Base-by-base conservation (phyloP, 2,113 vertebrate species). In the Phaethornis superciliosus region DNA sequence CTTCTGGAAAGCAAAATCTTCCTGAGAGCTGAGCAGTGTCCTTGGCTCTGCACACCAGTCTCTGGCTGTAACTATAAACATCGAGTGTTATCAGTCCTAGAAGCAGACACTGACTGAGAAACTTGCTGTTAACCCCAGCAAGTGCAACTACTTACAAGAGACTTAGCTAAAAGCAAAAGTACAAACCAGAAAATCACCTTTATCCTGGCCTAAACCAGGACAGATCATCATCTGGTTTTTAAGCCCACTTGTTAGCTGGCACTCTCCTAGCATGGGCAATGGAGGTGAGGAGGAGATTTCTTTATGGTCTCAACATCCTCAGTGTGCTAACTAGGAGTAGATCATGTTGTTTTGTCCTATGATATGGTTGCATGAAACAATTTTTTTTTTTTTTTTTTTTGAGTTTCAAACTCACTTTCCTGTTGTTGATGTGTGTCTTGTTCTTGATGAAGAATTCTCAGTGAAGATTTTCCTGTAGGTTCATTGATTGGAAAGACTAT, bases 191-290 rank as follows among this genome's bases (percentile, higher is more conserved):
- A n/a, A n/a, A n/a, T n/a, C n/a, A n/a, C n/a, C n/a, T n/a, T n/a
- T n/a, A n/a, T n/a, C n/a, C n/a, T n/a, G n/a, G n/a, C n/a, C n/a
- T n/a, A n/a, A n/a, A n/a, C n/a, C n/a, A n/a, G n/a, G n/a, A n/a
- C n/a, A n/a, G n/a, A n/a, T 8, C 1, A 0, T 47, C 2, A 2
- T 1, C n/a, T 0, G 1, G 2, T 28, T 58, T 84, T 55, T 44
- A 60, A 58, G 44, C 6, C 20, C 0, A 0, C 4, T 46, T 3
- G 0, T 37, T 69, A 54, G 19, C 10, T 1, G 6, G 7, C n/a
- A 12, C 11, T 81, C 10, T 17, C 17, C 19, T 69, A 32, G 64
- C 27, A 19, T 0, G 1, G 70, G 68, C 1, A 0, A 18, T 47
- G 44, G 47, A 84, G 74, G 33, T 64, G 15, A 78, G 47, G 60